Evolutionary conservation across 2,888 invertebrate species (phyloP), one percentile per base, ranked within the genome.

Genomic region (Bedellia somnulentella): DNA sequence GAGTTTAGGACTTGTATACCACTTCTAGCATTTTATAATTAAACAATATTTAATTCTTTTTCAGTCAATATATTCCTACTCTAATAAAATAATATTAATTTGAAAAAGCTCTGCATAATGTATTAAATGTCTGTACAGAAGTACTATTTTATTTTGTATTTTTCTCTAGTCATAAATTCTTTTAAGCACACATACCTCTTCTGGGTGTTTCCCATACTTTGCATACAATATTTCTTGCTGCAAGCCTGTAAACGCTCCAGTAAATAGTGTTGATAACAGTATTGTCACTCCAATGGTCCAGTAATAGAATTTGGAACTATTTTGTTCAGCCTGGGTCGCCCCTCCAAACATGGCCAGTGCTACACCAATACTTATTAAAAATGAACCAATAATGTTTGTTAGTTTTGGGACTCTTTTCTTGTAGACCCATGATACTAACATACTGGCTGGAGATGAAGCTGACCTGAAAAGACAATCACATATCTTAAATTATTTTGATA

Each of bases 381-480:
- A 22, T 2, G 75, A 73, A 5, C 75, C 73, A 21, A 64, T 38
- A 2, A 58, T 56, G 28, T 59, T 63, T 31, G 52, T 54, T 1
- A 47, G 15, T 43, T 56, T 62, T 22, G 71, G 73, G 17, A 38
- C 38, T 39, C 56, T 54, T 35, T 54, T 56, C 35, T 67, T 66
- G 2, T 52, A 47, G 37, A 45, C 55, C 45, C 73, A 73, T 13
- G 64, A 62, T 1, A 73, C 66, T 17, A 73, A 33, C 68, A 73
- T 68, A 36, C 71, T 71, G 15, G 66, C 66, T 14, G 73, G 70
- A 0, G 70, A 66, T 4, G 73, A 67, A 13, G 71, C 73, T 18
- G 75, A 75, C 35, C 75, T 75, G 46, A 8, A 56, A 43, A 43
- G 18, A 35, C 9, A 6, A 18, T 18, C 5, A 18, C 5, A 18